Percentiles rank a stretch among this genome's conserved stretches.
Conservation (phyloP, 2,113 vertebrate species). For the Eidolon helvum region DNA sequence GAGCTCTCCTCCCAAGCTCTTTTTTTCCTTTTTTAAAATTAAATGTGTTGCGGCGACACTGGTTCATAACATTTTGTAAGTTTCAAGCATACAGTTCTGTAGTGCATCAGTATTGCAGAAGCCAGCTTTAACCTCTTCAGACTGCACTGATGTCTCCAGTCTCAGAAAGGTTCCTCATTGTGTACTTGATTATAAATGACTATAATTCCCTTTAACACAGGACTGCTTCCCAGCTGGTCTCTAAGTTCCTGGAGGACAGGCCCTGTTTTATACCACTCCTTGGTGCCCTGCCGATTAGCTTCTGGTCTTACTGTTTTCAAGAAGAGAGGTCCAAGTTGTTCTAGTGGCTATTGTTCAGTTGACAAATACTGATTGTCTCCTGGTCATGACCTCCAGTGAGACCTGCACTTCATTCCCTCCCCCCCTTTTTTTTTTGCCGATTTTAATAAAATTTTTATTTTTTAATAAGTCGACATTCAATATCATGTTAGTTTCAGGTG, state of each 20-base stretch:
- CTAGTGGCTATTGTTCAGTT: not conserved
- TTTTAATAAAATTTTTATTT: too few species aligned
- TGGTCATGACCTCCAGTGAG: not conserved
- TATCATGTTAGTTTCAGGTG: too few species aligned
- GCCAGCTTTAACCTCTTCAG: not conserved
- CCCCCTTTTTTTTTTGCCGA: too few species aligned
- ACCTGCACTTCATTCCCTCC: not conserved
- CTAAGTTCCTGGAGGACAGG: not conserved
- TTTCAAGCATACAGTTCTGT: too few species aligned
- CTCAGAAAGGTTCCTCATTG: not conserved
- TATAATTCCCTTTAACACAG: not conserved
- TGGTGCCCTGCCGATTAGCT: not conserved
- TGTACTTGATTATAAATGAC: not conserved
- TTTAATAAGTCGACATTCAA: too few species aligned
- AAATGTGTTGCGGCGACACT: too few species aligned
- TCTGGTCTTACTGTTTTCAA: not conserved
- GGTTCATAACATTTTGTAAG: too few species aligned
- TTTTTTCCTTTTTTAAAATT: too few species aligned
- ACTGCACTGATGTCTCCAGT: not conserved
- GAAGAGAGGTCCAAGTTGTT: not conserved
- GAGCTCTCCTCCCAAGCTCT: not conserved
- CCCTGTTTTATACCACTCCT: not conserved
- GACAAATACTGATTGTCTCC: not conserved
- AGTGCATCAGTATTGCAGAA: not conserved
- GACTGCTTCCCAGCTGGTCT: not conserved